These are phyloP conservation scores for Crossaster papposus DNA, from an alignment of 53 echinoderm and acorn worm species.

Conservation along the genomic window DNA sequence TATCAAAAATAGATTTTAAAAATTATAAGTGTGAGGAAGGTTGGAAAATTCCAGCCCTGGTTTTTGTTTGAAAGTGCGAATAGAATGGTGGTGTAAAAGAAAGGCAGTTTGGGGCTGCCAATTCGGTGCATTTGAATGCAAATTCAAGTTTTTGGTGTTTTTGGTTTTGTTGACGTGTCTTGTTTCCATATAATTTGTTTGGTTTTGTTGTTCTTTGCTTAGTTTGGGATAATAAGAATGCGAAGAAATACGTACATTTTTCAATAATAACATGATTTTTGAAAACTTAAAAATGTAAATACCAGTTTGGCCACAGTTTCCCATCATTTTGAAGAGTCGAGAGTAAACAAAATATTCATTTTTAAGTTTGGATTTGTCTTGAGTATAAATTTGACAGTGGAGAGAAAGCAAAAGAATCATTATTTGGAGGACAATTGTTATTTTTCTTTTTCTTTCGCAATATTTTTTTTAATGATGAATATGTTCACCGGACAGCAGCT, in stretches of 20 bases:
- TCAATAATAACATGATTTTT: not conserved
- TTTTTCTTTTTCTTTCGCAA: constrained; percentile 51
- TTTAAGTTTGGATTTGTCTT: constrained; percentile 2
- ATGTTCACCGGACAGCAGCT: constrained; percentile 61
- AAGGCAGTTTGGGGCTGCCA: not conserved
- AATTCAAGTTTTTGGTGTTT: not conserved
- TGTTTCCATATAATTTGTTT: constrained; percentile 17
- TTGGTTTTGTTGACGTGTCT: constrained; percentile 4
- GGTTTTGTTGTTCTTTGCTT: not conserved
- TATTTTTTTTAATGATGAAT: constrained; percentile 52
- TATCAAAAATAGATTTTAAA: constrained; percentile 45
- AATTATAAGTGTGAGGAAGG: constrained; percentile 32
- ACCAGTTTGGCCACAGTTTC: not conserved
- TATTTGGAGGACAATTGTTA: constrained; percentile 37
- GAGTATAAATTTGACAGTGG: constrained; percentile 36
- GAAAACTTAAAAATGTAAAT: not conserved
- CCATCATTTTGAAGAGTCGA: not conserved
- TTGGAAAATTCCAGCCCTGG: constrained; percentile 15
- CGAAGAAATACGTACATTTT: not conserved
- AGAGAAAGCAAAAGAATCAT: constrained; percentile 34
- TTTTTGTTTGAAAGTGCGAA: constrained; percentile 34
- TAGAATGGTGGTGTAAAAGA: not conserved
- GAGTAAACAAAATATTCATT: not conserved
- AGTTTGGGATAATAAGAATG: not conserved
- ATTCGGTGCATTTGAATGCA: constrained; percentile 15